Conservation (phyloP, 2,888 invertebrate species). For the Aleiodes leptofemur region DNA sequence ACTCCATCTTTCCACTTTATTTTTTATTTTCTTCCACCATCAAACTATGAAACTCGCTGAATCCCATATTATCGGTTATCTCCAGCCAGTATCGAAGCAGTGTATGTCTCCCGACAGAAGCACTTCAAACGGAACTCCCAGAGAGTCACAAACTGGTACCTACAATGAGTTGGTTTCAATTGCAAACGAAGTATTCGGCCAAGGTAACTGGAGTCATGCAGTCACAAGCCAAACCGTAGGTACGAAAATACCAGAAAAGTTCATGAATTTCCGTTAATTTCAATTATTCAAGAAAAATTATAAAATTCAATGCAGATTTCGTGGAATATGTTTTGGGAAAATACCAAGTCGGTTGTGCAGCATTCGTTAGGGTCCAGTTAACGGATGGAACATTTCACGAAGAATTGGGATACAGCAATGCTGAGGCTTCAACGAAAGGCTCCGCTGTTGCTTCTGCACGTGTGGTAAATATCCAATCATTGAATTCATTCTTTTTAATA, state of each 20-base stretch:
- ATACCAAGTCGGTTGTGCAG: constrained; percentile 60
- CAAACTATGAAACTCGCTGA: constrained; percentile 41
- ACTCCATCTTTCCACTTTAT: constrained; percentile 48
- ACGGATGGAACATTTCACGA: constrained; percentile 59
- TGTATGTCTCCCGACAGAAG: constrained; percentile 21
- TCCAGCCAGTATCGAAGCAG: constrained; percentile 44
- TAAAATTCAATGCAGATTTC: constrained; percentile 56
- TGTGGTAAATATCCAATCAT: constrained; percentile 50
- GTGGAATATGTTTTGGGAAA: constrained; percentile 59
- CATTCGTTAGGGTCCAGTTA: constrained; percentile 61
- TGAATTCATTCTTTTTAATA: constrained; percentile 7
- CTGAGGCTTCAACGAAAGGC: constrained; percentile 58
- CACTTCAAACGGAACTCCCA: neutral
- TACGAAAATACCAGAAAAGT: constrained; percentile 39
- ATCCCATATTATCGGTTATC: constrained; percentile 5
- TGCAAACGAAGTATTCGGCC: constrained; percentile 59
- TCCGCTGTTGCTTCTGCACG: constrained; percentile 58
- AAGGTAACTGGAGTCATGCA: constrained; percentile 60
- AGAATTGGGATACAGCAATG: constrained; percentile 61
- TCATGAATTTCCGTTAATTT: neutral
- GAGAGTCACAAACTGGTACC: constrained; percentile 36
- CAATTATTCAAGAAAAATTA: neutral
- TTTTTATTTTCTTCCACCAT: constrained; percentile 37
- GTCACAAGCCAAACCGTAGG: constrained; percentile 62
- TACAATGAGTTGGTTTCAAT: constrained; percentile 57